phyloP scores from a whole-genome alignment of 2,797 vertebrate species.

The Acanthopagrus latus region DNA sequence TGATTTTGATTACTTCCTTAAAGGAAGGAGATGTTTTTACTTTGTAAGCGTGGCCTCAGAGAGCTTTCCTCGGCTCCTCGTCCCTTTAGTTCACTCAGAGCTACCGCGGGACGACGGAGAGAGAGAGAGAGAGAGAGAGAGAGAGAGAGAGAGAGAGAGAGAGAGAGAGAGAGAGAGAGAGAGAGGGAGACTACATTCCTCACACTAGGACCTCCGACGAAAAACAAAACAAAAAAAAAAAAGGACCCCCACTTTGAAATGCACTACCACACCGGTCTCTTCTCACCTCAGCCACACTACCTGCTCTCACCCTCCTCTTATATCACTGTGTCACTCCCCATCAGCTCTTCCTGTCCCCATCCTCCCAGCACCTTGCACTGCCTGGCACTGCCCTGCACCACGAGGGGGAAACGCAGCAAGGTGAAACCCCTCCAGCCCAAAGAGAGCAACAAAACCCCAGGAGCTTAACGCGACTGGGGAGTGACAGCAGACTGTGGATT shows the following conservation, averaged over 20 bases:
- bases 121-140: neutral
- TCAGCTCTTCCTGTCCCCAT: constrained; percentile 15
- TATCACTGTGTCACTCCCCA: constrained; percentile 19
- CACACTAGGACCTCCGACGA: neutral
- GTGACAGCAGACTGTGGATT: constrained; percentile 32
- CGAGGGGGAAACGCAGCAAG: constrained; percentile 20
- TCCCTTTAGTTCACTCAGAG: constrained; percentile 2
- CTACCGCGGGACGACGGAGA: neutral
- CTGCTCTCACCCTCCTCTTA: constrained; percentile 1
- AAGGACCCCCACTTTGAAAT: constrained; percentile 10
- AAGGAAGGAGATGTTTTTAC: neutral
- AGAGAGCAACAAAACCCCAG: constrained; percentile 9
- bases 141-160: neutral
- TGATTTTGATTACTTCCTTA: neutral
- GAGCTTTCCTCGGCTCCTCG: neutral
- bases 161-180: neutral
- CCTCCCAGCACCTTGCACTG: constrained; percentile 38
- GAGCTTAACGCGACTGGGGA: constrained; percentile 15
- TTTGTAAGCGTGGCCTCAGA: neutral
- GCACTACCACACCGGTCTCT: constrained; percentile 13
- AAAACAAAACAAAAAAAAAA: neutral
- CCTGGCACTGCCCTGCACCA: constrained; percentile 33
- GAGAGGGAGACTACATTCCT: constrained; percentile 22
- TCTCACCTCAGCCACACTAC: constrained; percentile 16
- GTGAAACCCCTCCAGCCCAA: constrained; percentile 23